Conservation (phyloP, 1,140 invertebrate genomes). For the Bombus pyrosoma region DNA sequence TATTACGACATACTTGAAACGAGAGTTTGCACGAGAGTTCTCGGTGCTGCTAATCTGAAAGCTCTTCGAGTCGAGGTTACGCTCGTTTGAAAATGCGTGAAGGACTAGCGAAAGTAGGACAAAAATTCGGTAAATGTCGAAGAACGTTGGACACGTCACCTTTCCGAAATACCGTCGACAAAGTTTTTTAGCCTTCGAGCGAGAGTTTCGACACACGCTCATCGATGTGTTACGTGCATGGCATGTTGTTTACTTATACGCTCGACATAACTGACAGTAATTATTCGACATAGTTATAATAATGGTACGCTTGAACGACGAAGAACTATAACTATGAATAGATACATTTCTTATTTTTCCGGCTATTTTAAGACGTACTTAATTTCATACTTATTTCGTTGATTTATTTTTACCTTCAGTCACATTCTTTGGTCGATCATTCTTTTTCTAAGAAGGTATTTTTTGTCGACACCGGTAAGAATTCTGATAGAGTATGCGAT, state of each 20-base stretch:
- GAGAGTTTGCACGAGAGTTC: constrained; percentile 25
- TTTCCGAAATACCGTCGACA: not conserved
- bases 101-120: constrained; percentile 12
- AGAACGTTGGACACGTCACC: not conserved
- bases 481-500: not conserved
- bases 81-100: constrained; percentile 27
- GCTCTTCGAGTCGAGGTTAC: constrained; percentile 14
- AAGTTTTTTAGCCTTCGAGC: not conserved
- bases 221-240: too few species aligned
- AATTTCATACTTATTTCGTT: not conserved
- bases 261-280: too few species aligned
- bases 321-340: not conserved
- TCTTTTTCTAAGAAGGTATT: not conserved
- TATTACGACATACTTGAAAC: constrained; percentile 46
- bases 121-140: constrained; percentile 42
- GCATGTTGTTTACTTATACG: too few species aligned
- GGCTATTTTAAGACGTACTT: not conserved
- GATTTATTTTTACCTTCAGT: not conserved
- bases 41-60: constrained; percentile 9
- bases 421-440: not conserved
- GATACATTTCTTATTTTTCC: too few species aligned
- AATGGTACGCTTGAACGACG: not conserved
- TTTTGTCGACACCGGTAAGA: not conserved
- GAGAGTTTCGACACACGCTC: not conserved
- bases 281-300: too few species aligned